These are phyloP conservation scores for Drosophila yakuba DNA, from an alignment of 1,140 invertebrate genomes.

Conservation along the genomic window DNA sequence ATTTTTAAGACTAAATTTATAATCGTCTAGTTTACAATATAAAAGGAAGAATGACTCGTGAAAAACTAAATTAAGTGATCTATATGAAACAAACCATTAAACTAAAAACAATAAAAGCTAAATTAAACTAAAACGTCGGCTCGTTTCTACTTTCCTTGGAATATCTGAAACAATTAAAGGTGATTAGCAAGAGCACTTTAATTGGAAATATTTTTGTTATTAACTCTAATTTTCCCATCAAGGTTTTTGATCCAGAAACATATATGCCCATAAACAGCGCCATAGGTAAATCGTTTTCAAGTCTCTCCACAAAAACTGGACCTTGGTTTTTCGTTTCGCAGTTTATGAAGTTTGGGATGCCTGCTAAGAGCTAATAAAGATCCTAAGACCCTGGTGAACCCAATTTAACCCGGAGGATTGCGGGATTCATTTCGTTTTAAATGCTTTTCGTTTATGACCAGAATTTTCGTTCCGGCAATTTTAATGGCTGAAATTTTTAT, in stretches of 20 bases:
- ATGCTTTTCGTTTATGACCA: conserved; percentile 62
- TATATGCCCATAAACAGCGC: background rate
- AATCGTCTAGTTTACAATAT: conserved; percentile 74
- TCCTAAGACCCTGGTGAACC: conserved; percentile 36
- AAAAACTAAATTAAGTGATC: conserved; percentile 36
- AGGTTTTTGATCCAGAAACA: background rate
- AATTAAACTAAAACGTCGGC: conserved; percentile 26
- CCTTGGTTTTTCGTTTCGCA: background rate
- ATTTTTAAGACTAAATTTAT: conserved; percentile 63
- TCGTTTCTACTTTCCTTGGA: background rate
- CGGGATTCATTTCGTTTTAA: conserved; percentile 65
- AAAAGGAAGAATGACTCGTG: conserved; percentile 12
- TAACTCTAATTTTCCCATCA: background rate
- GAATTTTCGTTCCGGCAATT: conserved; percentile 44
- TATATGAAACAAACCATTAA: conserved; percentile 41
- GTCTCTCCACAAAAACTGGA: conserved; percentile 3
- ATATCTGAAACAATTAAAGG: background rate
- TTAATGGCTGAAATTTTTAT: conserved; percentile 73
- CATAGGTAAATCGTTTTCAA: background rate
- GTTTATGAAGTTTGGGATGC: conserved; percentile 44
- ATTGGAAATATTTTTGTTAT: background rate
- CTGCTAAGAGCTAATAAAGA: conserved; percentile 66
- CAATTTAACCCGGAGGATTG: conserved; percentile 28
- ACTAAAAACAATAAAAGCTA: conserved; percentile 43
- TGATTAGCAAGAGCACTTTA: background rate